phyloP scores from a whole-genome alignment of 2,797 vertebrate species.

The Acanthopagrus latus region DNA sequence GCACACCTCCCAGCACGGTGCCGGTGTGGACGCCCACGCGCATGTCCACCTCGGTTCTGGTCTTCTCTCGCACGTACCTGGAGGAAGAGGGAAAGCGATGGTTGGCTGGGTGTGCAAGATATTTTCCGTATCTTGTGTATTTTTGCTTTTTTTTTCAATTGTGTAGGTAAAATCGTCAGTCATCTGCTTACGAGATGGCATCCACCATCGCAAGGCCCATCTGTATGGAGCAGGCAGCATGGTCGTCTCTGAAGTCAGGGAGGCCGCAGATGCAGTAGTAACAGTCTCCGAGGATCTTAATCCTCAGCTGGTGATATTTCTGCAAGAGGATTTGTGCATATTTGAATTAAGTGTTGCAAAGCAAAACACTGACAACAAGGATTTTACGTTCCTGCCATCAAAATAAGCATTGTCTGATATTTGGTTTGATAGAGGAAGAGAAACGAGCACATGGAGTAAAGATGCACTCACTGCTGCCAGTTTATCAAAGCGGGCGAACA shows the following conservation, averaged over 20 bases:
- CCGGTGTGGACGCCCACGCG: constrained; percentile 95
- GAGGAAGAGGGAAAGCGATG: not conserved
- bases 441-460: not conserved
- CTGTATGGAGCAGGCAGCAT: constrained; percentile 93
- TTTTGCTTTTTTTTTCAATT: not conserved
- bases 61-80: constrained; percentile 95
- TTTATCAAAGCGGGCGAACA: constrained; percentile 96
- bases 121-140: too few species aligned
- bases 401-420: not conserved
- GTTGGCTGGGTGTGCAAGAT: too few species aligned
- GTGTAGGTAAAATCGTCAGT: not conserved
- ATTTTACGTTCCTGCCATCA: not conserved
- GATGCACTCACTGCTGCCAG: constrained; percentile 90
- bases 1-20: constrained; percentile 93
- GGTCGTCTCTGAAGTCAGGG: constrained; percentile 94
- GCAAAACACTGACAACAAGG: not conserved
- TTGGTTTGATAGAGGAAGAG: not conserved
- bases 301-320: constrained; percentile 93
- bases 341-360: not conserved
- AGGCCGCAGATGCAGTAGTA: constrained; percentile 98
- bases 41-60: constrained; percentile 95
- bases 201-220: constrained; percentile 98
- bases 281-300: constrained; percentile 97
- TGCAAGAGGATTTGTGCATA: constrained; percentile 57
- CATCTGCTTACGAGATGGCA: constrained; percentile 92